Conservation (phyloP, 1,140 invertebrate species). For the Sycobia sp. region DNA sequence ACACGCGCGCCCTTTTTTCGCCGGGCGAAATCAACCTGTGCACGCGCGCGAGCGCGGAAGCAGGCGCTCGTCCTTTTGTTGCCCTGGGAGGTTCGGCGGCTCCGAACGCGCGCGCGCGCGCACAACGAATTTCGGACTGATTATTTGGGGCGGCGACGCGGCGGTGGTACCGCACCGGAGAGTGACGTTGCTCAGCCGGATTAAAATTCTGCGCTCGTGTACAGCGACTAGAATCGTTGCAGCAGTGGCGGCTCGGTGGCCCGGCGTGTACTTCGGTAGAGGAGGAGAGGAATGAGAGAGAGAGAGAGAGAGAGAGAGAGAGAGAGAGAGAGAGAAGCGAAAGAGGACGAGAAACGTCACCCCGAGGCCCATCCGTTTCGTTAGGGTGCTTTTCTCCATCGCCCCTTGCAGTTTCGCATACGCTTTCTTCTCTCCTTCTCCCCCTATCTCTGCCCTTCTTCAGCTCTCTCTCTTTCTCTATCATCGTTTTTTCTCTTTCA, state of each 20-base stretch:
- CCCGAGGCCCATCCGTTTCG: neutral
- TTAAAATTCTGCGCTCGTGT: slow-evolving; percentile 51
- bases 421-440: neutral
- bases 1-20: too few species aligned
- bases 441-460: too few species aligned
- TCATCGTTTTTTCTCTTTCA: neutral
- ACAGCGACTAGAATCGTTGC: slow-evolving; percentile 2
- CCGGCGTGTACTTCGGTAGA: too few species aligned
- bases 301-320: neutral
- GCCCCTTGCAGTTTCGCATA: neutral
- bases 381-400: neutral
- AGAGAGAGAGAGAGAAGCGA: neutral
- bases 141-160: slow-evolving; percentile 51
- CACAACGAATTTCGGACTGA: slow-evolving; percentile 57
- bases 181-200: slow-evolving; percentile 53
- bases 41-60: neutral
- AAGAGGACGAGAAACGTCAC: neutral
- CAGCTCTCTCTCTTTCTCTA: neutral
- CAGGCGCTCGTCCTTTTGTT: slow-evolving; percentile 51
- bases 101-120: slow-evolving; percentile 46
- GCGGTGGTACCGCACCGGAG: too few species aligned
- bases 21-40: slow-evolving; percentile 27
- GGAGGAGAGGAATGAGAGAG: too few species aligned
- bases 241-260: too few species aligned
- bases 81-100: too few species aligned